phyloP scores from a whole-genome alignment of 2,888 invertebrate genomes.

The Pristionchus arcanus region DNA sequence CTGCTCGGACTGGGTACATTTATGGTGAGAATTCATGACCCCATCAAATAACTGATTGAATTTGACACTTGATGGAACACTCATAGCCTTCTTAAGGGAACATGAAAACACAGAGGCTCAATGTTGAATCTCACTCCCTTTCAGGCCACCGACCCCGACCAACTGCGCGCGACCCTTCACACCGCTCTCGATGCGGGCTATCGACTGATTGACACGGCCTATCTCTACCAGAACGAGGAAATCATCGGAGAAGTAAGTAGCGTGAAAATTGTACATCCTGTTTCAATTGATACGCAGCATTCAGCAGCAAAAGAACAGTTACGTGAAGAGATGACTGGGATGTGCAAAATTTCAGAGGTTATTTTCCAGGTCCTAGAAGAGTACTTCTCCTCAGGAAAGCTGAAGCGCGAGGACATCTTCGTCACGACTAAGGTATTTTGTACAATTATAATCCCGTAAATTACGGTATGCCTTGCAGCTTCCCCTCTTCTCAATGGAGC shows the following conservation, averaged over 20 bases:
- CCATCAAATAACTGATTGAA: too few relatives aligned
- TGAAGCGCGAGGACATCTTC: constrained; percentile 81
- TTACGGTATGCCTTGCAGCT: constrained; percentile 57
- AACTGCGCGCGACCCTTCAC: constrained; percentile 66
- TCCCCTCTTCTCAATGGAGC: constrained; percentile 67
- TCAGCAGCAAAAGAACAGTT: constrained; percentile 28
- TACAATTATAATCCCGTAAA: background rate
- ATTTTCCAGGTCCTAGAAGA: constrained; percentile 73
- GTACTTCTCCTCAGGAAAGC: constrained; percentile 67
- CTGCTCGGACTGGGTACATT: constrained; percentile 74
- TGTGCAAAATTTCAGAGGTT: too few relatives aligned
- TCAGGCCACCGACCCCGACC: constrained; percentile 63
- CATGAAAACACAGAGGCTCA: too few relatives aligned
- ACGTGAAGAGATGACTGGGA: too few relatives aligned
- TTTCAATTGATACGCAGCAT: background rate
- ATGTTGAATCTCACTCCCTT: too few relatives aligned
- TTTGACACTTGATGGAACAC: too few relatives aligned
- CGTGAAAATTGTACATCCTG: too few relatives aligned
- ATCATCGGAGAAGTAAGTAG: constrained; percentile 83
- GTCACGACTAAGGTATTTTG: constrained; percentile 71
- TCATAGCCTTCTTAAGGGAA: too few relatives aligned
- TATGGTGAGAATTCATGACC: constrained; percentile 62
- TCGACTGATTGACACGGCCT: constrained; percentile 85
- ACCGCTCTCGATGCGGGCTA: constrained; percentile 77
- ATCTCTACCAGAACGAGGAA: constrained; percentile 86